Evolutionary conservation across 2,113 vertebrate species (phyloP).

Genomic region (Gymnogyps californianus): DNA sequence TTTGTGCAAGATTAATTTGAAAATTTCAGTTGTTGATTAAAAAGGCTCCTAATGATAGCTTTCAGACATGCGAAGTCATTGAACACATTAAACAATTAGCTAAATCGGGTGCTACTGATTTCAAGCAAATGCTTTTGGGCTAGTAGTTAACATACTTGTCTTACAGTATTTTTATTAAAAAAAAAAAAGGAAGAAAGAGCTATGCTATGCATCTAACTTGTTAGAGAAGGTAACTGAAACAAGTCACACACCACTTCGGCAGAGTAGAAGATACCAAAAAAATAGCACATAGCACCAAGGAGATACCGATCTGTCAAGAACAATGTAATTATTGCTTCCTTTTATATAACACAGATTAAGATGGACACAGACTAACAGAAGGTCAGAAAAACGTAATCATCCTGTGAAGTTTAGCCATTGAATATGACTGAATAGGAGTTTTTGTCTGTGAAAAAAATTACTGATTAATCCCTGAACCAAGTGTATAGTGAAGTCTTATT

Average conservation of each 20-base stretch:
- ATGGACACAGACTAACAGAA: not conserved
- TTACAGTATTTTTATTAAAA: not conserved
- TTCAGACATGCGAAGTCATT: not conserved
- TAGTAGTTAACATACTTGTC: not conserved
- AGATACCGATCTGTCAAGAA: not conserved
- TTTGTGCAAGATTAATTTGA: not conserved
- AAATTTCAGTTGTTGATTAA: not conserved
- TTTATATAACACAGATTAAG: not conserved
- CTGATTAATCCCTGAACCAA: not conserved
- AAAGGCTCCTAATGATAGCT: not conserved
- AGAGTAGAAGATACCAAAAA: not conserved
- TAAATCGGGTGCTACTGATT: not conserved
- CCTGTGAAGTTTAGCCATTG: not conserved
- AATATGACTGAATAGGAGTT: not conserved
- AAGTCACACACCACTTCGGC: not conserved
- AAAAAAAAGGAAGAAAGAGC: not conserved
- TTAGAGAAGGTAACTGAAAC: not conserved
- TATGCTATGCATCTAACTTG: not conserved
- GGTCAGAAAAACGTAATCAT: not conserved
- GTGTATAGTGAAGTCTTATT: not conserved
- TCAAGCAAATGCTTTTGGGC: not conserved
- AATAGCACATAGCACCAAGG: not conserved
- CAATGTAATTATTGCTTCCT: not conserved
- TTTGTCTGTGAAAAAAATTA: not conserved
- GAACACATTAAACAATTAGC: not conserved